Evolutionary conservation across 1,140 invertebrate genomes (phyloP).

Genomic region (Arctopsyche grandis): DNA sequence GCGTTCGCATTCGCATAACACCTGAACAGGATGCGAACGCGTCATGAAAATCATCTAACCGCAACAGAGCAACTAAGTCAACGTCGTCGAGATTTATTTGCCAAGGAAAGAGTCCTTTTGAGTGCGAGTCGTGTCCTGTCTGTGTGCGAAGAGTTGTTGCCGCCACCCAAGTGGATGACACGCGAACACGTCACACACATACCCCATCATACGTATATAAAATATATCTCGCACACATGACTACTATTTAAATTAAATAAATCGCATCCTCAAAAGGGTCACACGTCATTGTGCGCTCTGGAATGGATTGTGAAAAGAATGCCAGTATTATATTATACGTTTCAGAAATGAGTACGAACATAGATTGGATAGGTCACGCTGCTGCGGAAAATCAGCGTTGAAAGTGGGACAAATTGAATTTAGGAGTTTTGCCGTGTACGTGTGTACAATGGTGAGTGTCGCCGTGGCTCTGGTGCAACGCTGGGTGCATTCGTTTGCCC

Average conservation of each 20-base stretch:
- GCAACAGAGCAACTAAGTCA: neutral
- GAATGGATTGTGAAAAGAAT: neutral
- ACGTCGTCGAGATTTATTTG: slow-evolving; percentile 15
- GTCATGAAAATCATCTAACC: slow-evolving; percentile 13
- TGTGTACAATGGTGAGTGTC: too few species aligned
- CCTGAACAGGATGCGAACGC: slow-evolving; percentile 1
- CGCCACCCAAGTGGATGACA: slow-evolving; percentile 7
- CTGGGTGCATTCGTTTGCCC: too few species aligned
- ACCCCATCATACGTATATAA: neutral
- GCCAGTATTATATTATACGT: too few species aligned
- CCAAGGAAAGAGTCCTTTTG: slow-evolving; percentile 6
- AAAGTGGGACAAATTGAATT: slow-evolving; percentile 7
- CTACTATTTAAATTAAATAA: neutral
- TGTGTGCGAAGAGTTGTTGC: neutral
- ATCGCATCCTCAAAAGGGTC: neutral
- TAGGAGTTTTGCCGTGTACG: neutral
- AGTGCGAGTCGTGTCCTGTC: neutral
- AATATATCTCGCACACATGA: neutral
- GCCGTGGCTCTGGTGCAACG: too few species aligned
- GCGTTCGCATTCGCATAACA: neutral
- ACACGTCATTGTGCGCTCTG: neutral
- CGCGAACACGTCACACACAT: slow-evolving; percentile 6
- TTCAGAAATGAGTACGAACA: too few species aligned
- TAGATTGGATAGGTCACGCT: too few species aligned
- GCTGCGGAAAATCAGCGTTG: neutral